Percentiles rank a stretch among this genome's conserved stretches.
These are phyloP conservation scores for Eugnorisma glareosa DNA, from an alignment of 2,888 invertebrate species.

Conservation along the genomic window DNA sequence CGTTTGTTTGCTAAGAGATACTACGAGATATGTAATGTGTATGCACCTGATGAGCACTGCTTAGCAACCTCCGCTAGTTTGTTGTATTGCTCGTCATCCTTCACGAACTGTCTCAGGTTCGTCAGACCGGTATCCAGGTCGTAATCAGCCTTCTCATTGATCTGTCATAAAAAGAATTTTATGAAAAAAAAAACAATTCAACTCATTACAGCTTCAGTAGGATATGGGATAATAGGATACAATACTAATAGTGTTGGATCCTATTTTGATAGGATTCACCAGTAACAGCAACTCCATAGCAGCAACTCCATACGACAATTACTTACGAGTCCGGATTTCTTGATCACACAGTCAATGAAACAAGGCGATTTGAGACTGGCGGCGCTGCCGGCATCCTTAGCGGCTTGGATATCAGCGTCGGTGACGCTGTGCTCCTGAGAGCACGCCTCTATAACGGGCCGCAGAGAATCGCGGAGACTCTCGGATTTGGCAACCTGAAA, in stretches of 20 bases:
- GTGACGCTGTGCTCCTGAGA: constrained; percentile 39
- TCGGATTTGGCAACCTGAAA: constrained; percentile 49
- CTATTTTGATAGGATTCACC: not conserved
- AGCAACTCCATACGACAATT: not conserved
- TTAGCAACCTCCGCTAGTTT: constrained; percentile 17
- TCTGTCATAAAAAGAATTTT: not conserved
- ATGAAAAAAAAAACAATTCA: not conserved
- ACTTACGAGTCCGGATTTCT: constrained; percentile 34
- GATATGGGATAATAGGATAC: no score
- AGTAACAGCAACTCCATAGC: not conserved
- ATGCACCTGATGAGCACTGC: constrained; percentile 9
- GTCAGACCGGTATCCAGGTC: constrained; percentile 10
- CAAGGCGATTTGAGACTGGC: constrained; percentile 37
- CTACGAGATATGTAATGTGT: not conserved
- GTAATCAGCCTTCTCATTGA: constrained; percentile 7
- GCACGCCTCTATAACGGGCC: constrained; percentile 47
- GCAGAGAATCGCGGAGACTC: constrained; percentile 25
- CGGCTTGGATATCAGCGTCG: constrained; percentile 43
- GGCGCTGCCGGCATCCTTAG: constrained; percentile 26
- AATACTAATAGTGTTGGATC: not conserved
- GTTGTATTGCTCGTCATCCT: constrained; percentile 27
- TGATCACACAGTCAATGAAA: constrained; percentile 41
- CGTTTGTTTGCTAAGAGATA: not conserved
- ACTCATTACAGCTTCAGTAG: not conserved
- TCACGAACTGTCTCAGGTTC: constrained; percentile 28